phyloP scores from a whole-genome alignment of 2,113 vertebrate species.

The Cettia cetti region DNA sequence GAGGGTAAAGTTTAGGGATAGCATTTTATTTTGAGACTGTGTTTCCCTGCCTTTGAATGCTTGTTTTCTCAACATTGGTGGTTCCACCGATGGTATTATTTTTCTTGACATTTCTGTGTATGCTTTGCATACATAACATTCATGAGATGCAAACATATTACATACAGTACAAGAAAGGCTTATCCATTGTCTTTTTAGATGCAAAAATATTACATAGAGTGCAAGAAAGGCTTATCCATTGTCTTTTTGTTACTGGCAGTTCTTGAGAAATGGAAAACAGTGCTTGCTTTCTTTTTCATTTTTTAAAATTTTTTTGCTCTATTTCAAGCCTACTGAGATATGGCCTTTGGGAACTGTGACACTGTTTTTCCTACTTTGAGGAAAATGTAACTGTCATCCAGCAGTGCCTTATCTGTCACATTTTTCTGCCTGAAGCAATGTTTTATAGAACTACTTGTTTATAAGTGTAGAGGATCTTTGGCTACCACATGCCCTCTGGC shows the following conservation, averaged over 20 bases:
- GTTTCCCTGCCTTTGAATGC: neutral
- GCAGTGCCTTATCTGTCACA: conserved; percentile 16
- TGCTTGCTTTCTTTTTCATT: neutral
- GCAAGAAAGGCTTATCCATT: neutral
- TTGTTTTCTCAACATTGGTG: neutral
- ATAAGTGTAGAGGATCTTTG: neutral
- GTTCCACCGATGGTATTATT: neutral
- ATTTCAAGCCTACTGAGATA: conserved; percentile 2
- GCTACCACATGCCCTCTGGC: neutral
- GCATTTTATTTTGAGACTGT: neutral
- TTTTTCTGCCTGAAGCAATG: neutral
- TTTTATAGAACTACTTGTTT: neutral
- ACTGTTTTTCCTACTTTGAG: conserved; percentile 34
- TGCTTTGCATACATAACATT: neutral
- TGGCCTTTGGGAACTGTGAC: neutral
- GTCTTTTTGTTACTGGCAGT: neutral
- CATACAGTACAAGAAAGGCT: neutral
- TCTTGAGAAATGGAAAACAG: conserved; percentile 6
- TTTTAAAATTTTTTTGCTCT: neutral
- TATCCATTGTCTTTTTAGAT: conserved; percentile 2
- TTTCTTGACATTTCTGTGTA: neutral
- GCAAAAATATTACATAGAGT: neutral
- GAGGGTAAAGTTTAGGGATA: neutral
- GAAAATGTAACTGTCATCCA: conserved; percentile 15
- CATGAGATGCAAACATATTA: neutral